Percentiles rank a stretch among this genome's conserved stretches.
Evolutionary conservation across 2,888 invertebrate species (phyloP).

Genomic region (Xylota segnis): DNA sequence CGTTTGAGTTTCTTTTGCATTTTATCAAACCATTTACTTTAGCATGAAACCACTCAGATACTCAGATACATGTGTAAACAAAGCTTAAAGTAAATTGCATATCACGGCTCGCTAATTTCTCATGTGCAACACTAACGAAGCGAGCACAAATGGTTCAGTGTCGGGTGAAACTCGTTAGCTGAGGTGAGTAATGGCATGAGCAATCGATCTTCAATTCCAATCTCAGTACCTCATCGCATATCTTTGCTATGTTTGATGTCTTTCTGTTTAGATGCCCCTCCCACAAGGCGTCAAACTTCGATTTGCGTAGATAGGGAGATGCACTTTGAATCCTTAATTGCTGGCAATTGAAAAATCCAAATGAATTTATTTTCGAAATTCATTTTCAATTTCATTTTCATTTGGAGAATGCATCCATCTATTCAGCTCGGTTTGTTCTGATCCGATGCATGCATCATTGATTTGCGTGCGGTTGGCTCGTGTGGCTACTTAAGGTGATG

Average conservation of each 20-base stretch:
- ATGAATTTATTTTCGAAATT: not conserved
- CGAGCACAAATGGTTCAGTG: slow-evolving; percentile 21
- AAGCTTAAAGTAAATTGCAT: slow-evolving; percentile 36
- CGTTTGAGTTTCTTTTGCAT: slow-evolving; percentile 15
- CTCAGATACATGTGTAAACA: not conserved
- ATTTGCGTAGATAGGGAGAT: slow-evolving; percentile 7
- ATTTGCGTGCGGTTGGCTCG: slow-evolving; percentile 69
- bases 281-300: not conserved
- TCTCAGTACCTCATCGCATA: slow-evolving; percentile 39
- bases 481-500: slow-evolving; percentile 57
- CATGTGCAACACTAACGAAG: slow-evolving; percentile 43
- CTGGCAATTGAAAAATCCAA: not conserved
- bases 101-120: slow-evolving; percentile 68
- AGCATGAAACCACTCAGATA: slow-evolving; percentile 16
- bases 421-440: slow-evolving; percentile 1
- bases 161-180: slow-evolving; percentile 48
- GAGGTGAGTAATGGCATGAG: slow-evolving; percentile 51
- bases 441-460: slow-evolving; percentile 58
- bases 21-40: slow-evolving; percentile 13
- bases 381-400: slow-evolving; percentile 48
- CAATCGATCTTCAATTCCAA: slow-evolving; percentile 32
- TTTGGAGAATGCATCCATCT: slow-evolving; percentile 28
- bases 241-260: not conserved
- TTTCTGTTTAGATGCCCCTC: not conserved
- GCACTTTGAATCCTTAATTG: slow-evolving; percentile 7